A percentile compares a stretch with the other conserved stretches of the same genome.
Conservation (phyloP, 2,113 vertebrate species). For the Tychaedon coryphoeus region DNA sequence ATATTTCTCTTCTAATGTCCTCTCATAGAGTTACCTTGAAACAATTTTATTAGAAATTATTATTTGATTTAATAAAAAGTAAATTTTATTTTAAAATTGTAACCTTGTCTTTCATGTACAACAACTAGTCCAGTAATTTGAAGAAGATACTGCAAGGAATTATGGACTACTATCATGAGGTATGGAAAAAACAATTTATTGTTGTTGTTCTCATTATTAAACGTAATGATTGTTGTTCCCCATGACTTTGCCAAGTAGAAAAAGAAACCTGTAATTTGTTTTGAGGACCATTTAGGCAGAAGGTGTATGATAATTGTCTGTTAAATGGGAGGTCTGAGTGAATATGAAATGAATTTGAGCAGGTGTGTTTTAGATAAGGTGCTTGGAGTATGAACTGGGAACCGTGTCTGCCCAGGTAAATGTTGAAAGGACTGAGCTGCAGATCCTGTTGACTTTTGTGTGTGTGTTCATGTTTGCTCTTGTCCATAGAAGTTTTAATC, state of each 20-base stretch:
- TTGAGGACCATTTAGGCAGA: background rate
- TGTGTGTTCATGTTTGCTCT: background rate
- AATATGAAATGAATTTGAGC: background rate
- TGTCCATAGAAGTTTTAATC: background rate
- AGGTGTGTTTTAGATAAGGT: background rate
- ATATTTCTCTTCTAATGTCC: background rate
- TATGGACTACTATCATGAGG: slow-evolving; percentile 94
- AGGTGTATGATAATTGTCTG: background rate
- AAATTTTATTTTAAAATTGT: background rate
- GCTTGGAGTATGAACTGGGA: background rate
- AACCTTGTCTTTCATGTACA: slow-evolving; percentile 22
- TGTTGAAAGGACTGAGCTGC: background rate
- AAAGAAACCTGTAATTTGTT: background rate
- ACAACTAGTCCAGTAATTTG: slow-evolving; percentile 88
- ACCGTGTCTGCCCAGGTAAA: background rate
- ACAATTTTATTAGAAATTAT: background rate
- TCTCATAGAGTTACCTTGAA: background rate
- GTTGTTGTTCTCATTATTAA: background rate
- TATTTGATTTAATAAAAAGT: background rate
- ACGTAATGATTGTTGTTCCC: background rate
- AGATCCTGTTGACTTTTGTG: background rate
- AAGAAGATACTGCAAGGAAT: slow-evolving; percentile 98
- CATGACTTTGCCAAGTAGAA: background rate
- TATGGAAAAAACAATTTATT: slow-evolving; percentile 60
- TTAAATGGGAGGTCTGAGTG: background rate